A percentile compares a stretch with the other conserved stretches of the same genome.
Evolutionary conservation across 2,797 vertebrate genomes (phyloP).

Genomic region (Poecile montanus): DNA sequence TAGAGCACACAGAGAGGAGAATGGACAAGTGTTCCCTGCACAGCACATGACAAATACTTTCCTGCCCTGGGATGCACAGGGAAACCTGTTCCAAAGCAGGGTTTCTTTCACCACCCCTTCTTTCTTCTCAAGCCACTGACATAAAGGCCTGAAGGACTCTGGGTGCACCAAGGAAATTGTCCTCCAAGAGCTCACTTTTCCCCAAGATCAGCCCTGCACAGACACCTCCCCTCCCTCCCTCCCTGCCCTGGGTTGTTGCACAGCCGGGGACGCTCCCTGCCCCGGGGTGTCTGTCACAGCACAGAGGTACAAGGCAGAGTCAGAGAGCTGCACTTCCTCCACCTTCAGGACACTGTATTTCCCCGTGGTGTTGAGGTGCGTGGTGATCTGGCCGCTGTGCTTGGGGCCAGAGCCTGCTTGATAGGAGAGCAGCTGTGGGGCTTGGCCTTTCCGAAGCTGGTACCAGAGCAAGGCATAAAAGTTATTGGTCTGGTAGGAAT

Average conservation of each 20-base stretch:
- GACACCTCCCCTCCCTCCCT: not conserved
- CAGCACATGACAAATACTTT: not conserved
- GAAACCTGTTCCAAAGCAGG: not conserved
- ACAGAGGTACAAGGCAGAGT: not conserved
- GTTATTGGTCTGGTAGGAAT: accelerated
- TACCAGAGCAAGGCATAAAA: accelerated
- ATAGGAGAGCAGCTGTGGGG: accelerated
- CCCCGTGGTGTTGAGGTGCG: not conserved
- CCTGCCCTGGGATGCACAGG: not conserved
- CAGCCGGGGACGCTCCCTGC: not conserved
- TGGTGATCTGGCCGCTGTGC: not conserved
- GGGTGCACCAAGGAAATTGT: not conserved
- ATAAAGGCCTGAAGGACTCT: not conserved
- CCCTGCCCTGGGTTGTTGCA: not conserved
- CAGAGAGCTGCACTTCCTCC: not conserved
- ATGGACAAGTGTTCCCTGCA: not conserved
- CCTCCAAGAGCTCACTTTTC: not conserved
- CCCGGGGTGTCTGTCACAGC: not conserved
- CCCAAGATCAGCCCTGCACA: not conserved
- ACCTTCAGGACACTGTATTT: not conserved
- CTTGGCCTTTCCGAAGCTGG: not conserved
- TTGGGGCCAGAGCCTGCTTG: accelerated
- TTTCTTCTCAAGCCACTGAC: not conserved
- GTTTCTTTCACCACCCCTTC: not conserved
- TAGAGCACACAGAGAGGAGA: not conserved